Base-by-base conservation (phyloP, 1,140 invertebrate genomes). In the Atta cephalotes region DNA sequence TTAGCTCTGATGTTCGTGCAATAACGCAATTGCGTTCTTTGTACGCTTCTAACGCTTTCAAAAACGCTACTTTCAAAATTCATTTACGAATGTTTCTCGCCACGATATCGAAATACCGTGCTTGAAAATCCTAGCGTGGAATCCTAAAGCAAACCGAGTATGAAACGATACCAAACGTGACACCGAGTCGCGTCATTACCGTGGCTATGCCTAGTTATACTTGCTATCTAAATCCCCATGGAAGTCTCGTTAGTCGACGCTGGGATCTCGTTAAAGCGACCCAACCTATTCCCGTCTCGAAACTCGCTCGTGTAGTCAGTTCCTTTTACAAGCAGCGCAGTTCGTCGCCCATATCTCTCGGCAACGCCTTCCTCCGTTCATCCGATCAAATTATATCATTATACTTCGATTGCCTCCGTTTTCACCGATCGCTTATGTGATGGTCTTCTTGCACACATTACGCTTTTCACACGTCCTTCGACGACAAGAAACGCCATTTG, bases 181-280 rank as follows among this genome's bases (percentile, higher is more conserved):
- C 78, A 89, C 78, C 65, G 78, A 35, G 63, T 53, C 81, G 71
- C 77, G 82, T 88, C 82, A 90, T 90, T 90, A 90, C 56, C 53
- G 31, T 10, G 49, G 66, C 62, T 66, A 60, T 58, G 76, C 45
- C 28, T 78, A 56, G 88, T 87, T 89, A 87, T 79, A 87, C 79
- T 49, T 72, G 86, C 78, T 77, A 81, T 72, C 72, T 84, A 90
- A 91, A 91, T 91, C 89, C 90, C 90, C 68, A 62, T 87, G 84
- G 90, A 90, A 87, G 89, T 76, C 87, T 90, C 89, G 89, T 91
- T 88, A 87, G 74, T 86, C 72, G 78, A 91, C 65, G 62, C 62
- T 58, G 60, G 28, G 68, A 90, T 84, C 89, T 90, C 87, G 90
- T 91, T 90, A 91, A 87, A 86, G 45, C 82, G 62, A 88, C 76